Evolutionary conservation across 1,140 invertebrate species (phyloP).

Genomic region (Megalonaias nervosa): DNA sequence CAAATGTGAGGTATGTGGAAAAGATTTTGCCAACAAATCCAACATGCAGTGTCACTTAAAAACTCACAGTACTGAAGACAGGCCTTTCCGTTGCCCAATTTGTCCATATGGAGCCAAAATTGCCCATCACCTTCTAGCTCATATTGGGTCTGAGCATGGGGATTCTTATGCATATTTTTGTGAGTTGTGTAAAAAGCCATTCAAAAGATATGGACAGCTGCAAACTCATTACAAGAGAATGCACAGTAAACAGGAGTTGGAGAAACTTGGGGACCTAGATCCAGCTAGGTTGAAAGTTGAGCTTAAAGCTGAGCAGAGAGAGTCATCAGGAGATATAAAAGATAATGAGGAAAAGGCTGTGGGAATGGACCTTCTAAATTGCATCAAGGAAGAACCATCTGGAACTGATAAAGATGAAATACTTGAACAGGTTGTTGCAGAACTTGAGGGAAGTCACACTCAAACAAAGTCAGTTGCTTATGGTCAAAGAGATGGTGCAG

Average conservation of each 20-base stretch:
- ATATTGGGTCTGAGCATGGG: slow-evolving; percentile 52
- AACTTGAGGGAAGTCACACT: not conserved
- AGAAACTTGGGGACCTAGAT: slow-evolving; percentile 14
- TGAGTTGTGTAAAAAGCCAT: slow-evolving; percentile 55
- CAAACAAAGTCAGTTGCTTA: not conserved
- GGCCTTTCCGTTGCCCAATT: slow-evolving; percentile 47
- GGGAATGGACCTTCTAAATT: slow-evolving; percentile 5
- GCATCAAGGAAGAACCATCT: slow-evolving; percentile 15
- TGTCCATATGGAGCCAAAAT: slow-evolving; percentile 48
- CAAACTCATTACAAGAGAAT: slow-evolving; percentile 46
- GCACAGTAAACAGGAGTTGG: slow-evolving; percentile 37
- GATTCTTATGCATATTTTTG: slow-evolving; percentile 52
- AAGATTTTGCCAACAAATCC: slow-evolving; percentile 36
- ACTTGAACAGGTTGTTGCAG: not conserved
- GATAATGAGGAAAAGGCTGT: slow-evolving; percentile 6
- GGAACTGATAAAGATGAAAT: not conserved
- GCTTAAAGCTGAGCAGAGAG: slow-evolving; percentile 9
- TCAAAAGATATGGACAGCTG: slow-evolving; percentile 46
- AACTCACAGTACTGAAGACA: slow-evolving; percentile 39
- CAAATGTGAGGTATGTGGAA: slow-evolving; percentile 44
- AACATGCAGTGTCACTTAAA: slow-evolving; percentile 48
- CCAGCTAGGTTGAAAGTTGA: slow-evolving; percentile 23
- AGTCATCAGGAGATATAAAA: not conserved
- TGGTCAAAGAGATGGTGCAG: not conserved
- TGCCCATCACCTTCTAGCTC: slow-evolving; percentile 44